Conservation (phyloP, 2,888 invertebrate genomes). For the Tetrapedia diversipes region DNA sequence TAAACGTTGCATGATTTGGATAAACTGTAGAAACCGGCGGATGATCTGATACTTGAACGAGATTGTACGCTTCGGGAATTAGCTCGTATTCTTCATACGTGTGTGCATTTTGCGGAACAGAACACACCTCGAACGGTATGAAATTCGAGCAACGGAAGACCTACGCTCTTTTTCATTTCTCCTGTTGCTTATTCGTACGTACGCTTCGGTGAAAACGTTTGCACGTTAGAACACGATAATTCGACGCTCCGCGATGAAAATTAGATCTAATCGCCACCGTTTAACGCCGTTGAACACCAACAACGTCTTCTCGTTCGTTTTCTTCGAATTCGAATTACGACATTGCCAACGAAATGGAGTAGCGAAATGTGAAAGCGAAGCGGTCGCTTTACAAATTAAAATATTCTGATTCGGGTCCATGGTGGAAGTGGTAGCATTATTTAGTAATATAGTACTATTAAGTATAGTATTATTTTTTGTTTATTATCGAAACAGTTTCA, state of each 20-base stretch:
- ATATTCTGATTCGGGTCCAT: not conserved
- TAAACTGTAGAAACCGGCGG: no score
- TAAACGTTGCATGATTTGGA: no score
- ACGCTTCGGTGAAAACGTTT: not conserved
- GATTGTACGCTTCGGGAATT: not conserved
- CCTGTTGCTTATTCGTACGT: not conserved
- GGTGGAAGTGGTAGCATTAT: no score
- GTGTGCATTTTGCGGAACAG: not conserved
- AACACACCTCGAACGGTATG: not conserved
- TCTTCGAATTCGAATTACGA: not conserved
- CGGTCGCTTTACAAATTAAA: not conserved
- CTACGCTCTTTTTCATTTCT: not conserved
- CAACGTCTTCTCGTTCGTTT: not conserved
- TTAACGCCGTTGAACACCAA: no score
- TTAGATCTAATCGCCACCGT: conserved; percentile 3
- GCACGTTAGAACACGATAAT: conserved; percentile 1
- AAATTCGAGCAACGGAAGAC: not conserved
- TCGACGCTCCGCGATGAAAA: not conserved
- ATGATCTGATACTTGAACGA: no score
- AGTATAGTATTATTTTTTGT: no score
- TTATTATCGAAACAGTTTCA: no score
- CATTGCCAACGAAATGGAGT: not conserved
- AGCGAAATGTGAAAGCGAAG: not conserved
- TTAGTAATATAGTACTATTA: no score
- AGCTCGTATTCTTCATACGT: conserved; percentile 10